phyloP scores from a whole-genome alignment of 2,797 vertebrate genomes.

The Clarias fuscus region DNA sequence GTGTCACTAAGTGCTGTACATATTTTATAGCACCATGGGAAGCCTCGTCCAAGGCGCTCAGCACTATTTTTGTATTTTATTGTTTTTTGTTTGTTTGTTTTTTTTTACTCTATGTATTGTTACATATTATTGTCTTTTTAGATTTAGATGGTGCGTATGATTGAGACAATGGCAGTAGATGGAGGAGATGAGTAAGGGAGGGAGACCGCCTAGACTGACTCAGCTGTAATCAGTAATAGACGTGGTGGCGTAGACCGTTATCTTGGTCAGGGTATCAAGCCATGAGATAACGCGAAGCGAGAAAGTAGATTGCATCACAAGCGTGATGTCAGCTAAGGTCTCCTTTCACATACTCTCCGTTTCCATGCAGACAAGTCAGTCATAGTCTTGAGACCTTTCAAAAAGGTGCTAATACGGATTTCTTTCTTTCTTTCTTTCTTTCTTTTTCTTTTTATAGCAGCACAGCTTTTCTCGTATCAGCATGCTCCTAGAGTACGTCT shows the following conservation, averaged over 20 bases:
- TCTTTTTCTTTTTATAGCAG: slow-evolving; percentile 43
- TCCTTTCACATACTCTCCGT: slow-evolving; percentile 31
- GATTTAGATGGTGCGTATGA: slow-evolving; percentile 40
- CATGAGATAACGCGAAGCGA: background rate
- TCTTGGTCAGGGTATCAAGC: background rate
- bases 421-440: background rate
- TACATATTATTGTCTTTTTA: slow-evolving; percentile 45
- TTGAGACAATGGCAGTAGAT: slow-evolving; percentile 54
- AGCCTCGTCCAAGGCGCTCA: slow-evolving; percentile 51
- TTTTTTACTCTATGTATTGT: slow-evolving; percentile 27
- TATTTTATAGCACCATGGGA: slow-evolving; percentile 69
- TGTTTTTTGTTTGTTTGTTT: slow-evolving; percentile 33
- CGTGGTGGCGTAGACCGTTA: background rate
- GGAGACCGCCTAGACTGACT: slow-evolving; percentile 4
- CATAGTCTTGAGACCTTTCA: slow-evolving; percentile 65
- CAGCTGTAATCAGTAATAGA: background rate
- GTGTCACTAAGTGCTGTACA: slow-evolving; percentile 70
- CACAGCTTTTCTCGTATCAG: slow-evolving; percentile 44
- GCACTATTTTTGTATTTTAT: slow-evolving; percentile 61
- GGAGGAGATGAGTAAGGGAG: slow-evolving; percentile 34
- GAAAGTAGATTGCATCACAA: background rate
- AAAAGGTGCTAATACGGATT: slow-evolving; percentile 77
- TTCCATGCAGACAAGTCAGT: slow-evolving; percentile 43
- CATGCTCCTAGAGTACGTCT: slow-evolving; percentile 30
- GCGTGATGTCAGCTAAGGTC: slow-evolving; percentile 3